Evolutionary conservation across 2,113 vertebrate genomes (phyloP), one percentile per base, ranked within the genome.

Genomic region (Jacana jacana): DNA sequence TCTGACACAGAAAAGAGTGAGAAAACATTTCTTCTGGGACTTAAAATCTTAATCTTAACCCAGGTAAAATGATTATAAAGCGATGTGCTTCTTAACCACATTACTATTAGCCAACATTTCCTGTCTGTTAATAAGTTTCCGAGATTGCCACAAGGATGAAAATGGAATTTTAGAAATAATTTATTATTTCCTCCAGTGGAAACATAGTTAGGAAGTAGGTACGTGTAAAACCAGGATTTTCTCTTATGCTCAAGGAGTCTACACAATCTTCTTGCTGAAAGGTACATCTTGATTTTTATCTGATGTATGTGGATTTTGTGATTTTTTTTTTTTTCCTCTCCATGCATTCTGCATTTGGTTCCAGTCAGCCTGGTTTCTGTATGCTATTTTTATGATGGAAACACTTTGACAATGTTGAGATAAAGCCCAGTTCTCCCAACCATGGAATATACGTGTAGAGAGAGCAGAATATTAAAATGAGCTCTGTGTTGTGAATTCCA

Each of bases 111-210:
- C 70, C 75, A 95, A 33, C 19, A 35, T 80, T 93, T 97, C 93
- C 94, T 93, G 75, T 16, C 79, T 31, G 27, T 72, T 95, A 87
- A 81, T 93, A 85, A 65, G 84, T 68, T 85, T 72, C 81, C 87
- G 63, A 91, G 73, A 24, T 33, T 52, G 19, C 27, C 33, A 28
- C 28, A 31, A 9, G 13, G 63, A 79, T 81, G 63, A 65, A 92
- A 96, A 95, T 73, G 15, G 58, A 87, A 65, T 92, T 89, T 69
- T 1, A 44, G 80, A 85, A 78, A 52, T 37, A 72, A 86, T 64
- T 16, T 27, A 65, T 28, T 88, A 31, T 89, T 93, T 91, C 33
- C 42, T 68, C 24, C 4, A 48, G 18, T 79, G 65, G 66, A 89
- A 95, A 87, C n/a, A 81, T 48, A 91, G 42, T 71, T 89, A 78